These are phyloP conservation scores for Drosophila miranda DNA, from an alignment of 1,140 invertebrate species.

Conservation along the genomic window DNA sequence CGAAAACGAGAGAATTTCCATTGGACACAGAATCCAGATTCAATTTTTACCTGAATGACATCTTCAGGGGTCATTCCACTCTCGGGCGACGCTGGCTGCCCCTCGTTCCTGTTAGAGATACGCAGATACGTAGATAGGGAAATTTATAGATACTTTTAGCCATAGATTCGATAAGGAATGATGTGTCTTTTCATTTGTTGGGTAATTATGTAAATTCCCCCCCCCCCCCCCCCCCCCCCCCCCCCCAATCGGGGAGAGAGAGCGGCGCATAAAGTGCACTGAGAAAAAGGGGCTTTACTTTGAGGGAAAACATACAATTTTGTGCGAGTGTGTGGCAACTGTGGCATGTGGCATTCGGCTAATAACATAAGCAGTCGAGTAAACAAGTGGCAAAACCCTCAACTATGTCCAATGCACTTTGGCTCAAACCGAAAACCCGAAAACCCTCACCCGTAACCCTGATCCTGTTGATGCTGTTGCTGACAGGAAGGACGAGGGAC, in stretches of 20 bases:
- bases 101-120: too few species aligned
- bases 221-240: neutral
- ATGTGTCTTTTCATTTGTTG: slow-evolving; percentile 55
- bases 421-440: slow-evolving; percentile 2
- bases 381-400: slow-evolving; percentile 51
- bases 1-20: slow-evolving; percentile 47
- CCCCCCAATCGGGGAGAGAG: neutral
- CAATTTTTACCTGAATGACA: slow-evolving; percentile 52
- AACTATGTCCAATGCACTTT: slow-evolving; percentile 55
- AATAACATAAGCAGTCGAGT: slow-evolving; percentile 74
- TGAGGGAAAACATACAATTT: slow-evolving; percentile 41
- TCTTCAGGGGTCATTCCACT: slow-evolving; percentile 31
- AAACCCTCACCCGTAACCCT: too few species aligned
- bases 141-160: slow-evolving; percentile 63
- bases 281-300: neutral
- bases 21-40: slow-evolving; percentile 41
- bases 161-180: slow-evolving; percentile 12
- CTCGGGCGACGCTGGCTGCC: neutral
- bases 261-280: neutral
- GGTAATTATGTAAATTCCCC: slow-evolving; percentile 59
- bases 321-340: slow-evolving; percentile 18
- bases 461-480: slow-evolving; percentile 52
- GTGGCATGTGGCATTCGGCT: slow-evolving; percentile 65
- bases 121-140: slow-evolving; percentile 39
- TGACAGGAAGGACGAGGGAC: slow-evolving; percentile 25